A percentile compares a stretch with the other conserved stretches of the same genome.
phyloP scores from a whole-genome alignment of 2,113 vertebrate species.

The Carlito syrichta region DNA sequence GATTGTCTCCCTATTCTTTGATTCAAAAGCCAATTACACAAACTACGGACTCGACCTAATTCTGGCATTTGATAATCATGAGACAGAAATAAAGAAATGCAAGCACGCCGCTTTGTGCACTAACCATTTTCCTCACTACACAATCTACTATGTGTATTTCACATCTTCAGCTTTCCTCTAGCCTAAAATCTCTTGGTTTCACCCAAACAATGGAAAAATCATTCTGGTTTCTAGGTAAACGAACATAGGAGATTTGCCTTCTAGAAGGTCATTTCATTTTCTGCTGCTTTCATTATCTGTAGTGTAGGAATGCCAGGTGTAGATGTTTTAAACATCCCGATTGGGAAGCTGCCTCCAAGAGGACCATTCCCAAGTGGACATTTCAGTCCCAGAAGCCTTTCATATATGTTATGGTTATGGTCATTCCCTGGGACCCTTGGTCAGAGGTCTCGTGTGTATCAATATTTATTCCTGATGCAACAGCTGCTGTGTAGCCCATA shows the following conservation, averaged over 20 bases:
- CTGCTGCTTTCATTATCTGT: background rate
- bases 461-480: background rate
- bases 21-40: slow-evolving; percentile 27
- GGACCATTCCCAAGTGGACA: background rate
- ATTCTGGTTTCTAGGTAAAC: background rate
- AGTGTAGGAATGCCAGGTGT: background rate
- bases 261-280: background rate
- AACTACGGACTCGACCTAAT: background rate
- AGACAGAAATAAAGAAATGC: background rate
- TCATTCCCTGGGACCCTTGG: background rate
- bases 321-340: background rate
- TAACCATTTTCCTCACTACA: background rate
- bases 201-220: background rate
- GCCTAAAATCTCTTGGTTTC: background rate
- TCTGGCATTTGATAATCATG: slow-evolving; percentile 23
- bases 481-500: background rate
- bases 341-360: background rate
- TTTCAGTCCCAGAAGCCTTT: background rate
- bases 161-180: background rate
- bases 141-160: background rate
- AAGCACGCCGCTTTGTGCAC: background rate
- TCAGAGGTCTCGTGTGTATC: background rate
- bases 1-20: slow-evolving; percentile 25
- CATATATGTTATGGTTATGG: background rate
- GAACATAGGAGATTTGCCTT: background rate